phyloP scores from a whole-genome alignment of 2,888 invertebrate species.

The Pocota personata region DNA sequence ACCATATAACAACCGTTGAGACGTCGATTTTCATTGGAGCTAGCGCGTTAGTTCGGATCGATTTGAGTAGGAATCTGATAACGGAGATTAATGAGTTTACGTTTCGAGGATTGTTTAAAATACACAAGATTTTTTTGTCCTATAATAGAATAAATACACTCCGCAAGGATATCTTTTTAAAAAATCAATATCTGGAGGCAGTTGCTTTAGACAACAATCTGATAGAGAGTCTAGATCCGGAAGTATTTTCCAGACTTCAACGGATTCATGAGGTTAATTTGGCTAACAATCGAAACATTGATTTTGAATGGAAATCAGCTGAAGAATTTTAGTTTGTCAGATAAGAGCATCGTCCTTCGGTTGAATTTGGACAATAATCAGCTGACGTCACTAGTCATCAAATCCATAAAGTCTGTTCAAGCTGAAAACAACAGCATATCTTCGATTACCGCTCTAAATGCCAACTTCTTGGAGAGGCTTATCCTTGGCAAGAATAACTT shows the following conservation, averaged over 20 bases:
- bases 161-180: slow-evolving; percentile 79
- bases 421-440: slow-evolving; percentile 80
- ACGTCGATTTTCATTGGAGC: slow-evolving; percentile 81
- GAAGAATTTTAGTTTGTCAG: slow-evolving; percentile 76
- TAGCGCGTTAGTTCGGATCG: slow-evolving; percentile 78
- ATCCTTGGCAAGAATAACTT: slow-evolving; percentile 78
- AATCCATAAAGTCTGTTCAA: slow-evolving; percentile 79
- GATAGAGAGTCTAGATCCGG: slow-evolving; percentile 78
- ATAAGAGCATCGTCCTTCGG: slow-evolving; percentile 78
- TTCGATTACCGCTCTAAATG: slow-evolving; percentile 76
- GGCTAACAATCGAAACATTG: slow-evolving; percentile 79
- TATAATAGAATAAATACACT: slow-evolving; percentile 78
- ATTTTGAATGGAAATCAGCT: slow-evolving; percentile 78
- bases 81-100: slow-evolving; percentile 78
- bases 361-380: slow-evolving; percentile 79
- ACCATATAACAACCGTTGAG: slow-evolving; percentile 79
- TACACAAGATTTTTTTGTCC: slow-evolving; percentile 80
- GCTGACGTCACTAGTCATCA: slow-evolving; percentile 78
- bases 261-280: slow-evolving; percentile 80
- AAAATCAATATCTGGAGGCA: slow-evolving; percentile 79
- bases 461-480: slow-evolving; percentile 78
- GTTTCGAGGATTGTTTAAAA: slow-evolving; percentile 79
- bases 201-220: slow-evolving; percentile 79
- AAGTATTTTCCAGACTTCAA: slow-evolving; percentile 79
- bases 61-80: slow-evolving; percentile 80